phyloP scores from a whole-genome alignment of 2,113 vertebrate genomes.

The Leptodactylus fuscus region DNA sequence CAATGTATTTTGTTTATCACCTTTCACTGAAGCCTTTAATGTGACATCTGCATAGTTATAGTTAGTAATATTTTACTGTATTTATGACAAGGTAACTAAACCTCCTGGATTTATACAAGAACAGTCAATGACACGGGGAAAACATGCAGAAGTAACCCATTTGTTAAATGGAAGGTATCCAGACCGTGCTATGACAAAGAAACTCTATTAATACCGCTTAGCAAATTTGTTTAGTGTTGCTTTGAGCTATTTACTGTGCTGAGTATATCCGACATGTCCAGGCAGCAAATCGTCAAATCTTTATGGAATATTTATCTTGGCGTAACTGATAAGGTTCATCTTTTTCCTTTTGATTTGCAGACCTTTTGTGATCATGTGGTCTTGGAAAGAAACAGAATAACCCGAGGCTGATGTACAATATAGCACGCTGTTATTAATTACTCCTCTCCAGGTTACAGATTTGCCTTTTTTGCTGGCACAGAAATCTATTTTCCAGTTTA shows the following conservation, averaged over 20 bases:
- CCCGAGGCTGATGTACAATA: not conserved
- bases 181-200: not conserved
- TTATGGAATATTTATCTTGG: conserved; percentile 24
- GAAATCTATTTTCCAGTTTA: conserved; percentile 5
- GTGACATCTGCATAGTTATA: too few relatives aligned
- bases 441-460: not conserved
- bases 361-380: not conserved
- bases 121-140: not conserved
- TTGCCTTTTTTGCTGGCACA: not conserved
- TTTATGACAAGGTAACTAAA: too few relatives aligned
- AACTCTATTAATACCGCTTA: not conserved
- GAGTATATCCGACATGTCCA: not conserved
- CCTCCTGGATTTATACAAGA: too few relatives aligned
- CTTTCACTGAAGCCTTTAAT: too few relatives aligned
- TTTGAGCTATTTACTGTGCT: conserved; percentile 17
- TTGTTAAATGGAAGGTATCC: not conserved
- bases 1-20: too few relatives aligned
- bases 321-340: conserved; percentile 25
- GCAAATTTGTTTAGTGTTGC: conserved; percentile 26
- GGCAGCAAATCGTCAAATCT: not conserved
- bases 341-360: conserved; percentile 3
- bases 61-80: too few relatives aligned
- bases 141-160: not conserved
- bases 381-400: conserved; percentile 1
- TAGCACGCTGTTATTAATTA: not conserved